Evolutionary conservation across 2,113 vertebrate species (phyloP).

Genomic region (Hippocampus abdominalis): DNA sequence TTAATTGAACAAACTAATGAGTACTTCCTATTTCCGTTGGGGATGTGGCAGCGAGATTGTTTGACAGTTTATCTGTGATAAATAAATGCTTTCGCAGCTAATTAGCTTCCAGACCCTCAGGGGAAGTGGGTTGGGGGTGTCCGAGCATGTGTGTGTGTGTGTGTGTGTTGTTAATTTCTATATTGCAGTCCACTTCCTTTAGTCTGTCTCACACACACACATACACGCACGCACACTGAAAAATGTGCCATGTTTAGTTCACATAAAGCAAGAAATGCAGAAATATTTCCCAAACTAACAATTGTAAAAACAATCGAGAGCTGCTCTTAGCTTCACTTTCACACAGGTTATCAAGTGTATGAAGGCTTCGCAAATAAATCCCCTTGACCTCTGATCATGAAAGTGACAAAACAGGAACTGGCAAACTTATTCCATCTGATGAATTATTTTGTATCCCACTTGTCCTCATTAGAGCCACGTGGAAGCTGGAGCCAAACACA

Average conservation of each 20-base stretch:
- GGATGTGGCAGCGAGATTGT: slow-evolving; percentile 73
- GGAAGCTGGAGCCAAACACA: no score
- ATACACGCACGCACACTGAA: not conserved
- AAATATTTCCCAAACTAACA: slow-evolving; percentile 1
- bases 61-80: slow-evolving; percentile 80
- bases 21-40: slow-evolving; percentile 72
- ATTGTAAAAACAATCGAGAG: not conserved
- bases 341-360: not conserved
- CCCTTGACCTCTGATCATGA: not conserved
- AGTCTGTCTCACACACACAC: slow-evolving; percentile 14
- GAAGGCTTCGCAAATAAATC: not conserved
- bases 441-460: no score
- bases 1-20: slow-evolving; percentile 80
- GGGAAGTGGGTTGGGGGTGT: slow-evolving; percentile 65
- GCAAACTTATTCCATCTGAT: not conserved
- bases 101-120: slow-evolving; percentile 65
- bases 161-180: slow-evolving; percentile 36
- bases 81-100: slow-evolving; percentile 78
- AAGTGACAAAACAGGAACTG: not conserved
- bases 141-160: slow-evolving; percentile 44
- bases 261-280: slow-evolving; percentile 23
- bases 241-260: slow-evolving; percentile 8
- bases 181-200: slow-evolving; percentile 53
- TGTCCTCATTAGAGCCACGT: no score
- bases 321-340: not conserved